phyloP scores from a whole-genome alignment of 2,113 vertebrate genomes.

The Antennarius striatus region DNA sequence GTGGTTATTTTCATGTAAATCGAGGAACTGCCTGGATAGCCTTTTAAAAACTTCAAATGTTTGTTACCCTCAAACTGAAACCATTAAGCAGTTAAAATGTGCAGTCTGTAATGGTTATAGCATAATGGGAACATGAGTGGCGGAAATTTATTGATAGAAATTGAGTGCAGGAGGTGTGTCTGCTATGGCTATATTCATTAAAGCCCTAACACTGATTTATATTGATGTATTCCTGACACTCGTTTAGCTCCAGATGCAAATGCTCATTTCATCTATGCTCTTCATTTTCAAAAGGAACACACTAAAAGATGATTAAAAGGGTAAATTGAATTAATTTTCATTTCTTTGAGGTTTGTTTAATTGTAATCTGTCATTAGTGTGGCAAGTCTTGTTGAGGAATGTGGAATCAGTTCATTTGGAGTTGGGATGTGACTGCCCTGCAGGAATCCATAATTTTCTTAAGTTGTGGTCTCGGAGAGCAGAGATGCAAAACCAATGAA shows the following conservation, averaged over 20 bases:
- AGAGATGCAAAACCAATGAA: neutral
- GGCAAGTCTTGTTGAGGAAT: neutral
- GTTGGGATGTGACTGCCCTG: constrained; percentile 5
- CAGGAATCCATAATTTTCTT: neutral
- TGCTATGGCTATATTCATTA: neutral
- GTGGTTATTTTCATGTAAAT: too few relatives aligned
- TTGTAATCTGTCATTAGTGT: neutral
- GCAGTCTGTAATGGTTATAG: neutral
- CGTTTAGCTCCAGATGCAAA: too few relatives aligned
- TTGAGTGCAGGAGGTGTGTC: neutral
- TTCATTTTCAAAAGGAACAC: too few relatives aligned
- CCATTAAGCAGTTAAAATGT: constrained; percentile 1
- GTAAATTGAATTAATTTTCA: too few relatives aligned
- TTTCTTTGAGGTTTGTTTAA: too few relatives aligned
- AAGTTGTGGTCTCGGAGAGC: neutral
- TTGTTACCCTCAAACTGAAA: neutral
- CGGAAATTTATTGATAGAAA: neutral
- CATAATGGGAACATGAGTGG: neutral
- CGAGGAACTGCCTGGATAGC: too few relatives aligned
- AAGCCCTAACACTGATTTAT: neutral
- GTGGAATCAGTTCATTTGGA: constrained; percentile 19
- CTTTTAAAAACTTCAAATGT: too few relatives aligned
- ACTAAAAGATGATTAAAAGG: too few relatives aligned
- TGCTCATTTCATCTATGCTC: too few relatives aligned
- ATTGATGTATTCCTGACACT: neutral